Evolutionary conservation across 2,113 vertebrate species (phyloP), one percentile per base, ranked within the genome.

Genomic region (Madoqua kirkii): DNA sequence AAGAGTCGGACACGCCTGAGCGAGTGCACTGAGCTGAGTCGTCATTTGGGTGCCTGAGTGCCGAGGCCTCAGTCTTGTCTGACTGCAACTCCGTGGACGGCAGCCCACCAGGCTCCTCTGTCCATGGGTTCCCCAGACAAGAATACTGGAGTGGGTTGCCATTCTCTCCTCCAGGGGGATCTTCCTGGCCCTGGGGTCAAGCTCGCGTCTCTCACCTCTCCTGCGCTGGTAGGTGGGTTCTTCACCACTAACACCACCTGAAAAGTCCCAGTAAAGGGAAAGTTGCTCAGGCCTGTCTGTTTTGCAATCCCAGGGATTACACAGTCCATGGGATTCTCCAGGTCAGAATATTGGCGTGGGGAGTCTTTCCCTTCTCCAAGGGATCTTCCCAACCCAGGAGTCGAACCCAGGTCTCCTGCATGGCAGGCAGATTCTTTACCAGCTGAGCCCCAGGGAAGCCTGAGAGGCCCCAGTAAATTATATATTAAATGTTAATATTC

Each of bases 371-470:
- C 31, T 17, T 17, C 7, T 64, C 31, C 31, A 64, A 31, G 0
- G 1, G 3, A n/a, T 67, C 15, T 19, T 67, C 16, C 62, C 2
- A 1, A n/a, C 33, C 62, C 62, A 67, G 16, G 62, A 0, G 19
- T 19, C 0, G 62, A n/a, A 67, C 62, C 1, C 1, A 1, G 1
- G 50, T 71, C n/a, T 71, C n/a, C 7, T 1, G 0, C 17, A 5
- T 23, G 5, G 67, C 67, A 71, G 67, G 67, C 1, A 0, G 5
- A 36, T 36, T 40, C 67, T 71, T 12, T 12, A n/a, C n/a, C 67
- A 71, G n/a, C 19, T 36, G 67, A 6, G 36, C n/a, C 19, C 10
- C 36, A 23, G 67, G 36, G 64, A 76, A 76, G 71, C 23, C 71
- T 23, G 67, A 71, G 67, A 71, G 40, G n/a, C n/a, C n/a, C 67